phyloP scores from a whole-genome alignment of 2,113 vertebrate genomes.

The Zootoca vivipara region DNA sequence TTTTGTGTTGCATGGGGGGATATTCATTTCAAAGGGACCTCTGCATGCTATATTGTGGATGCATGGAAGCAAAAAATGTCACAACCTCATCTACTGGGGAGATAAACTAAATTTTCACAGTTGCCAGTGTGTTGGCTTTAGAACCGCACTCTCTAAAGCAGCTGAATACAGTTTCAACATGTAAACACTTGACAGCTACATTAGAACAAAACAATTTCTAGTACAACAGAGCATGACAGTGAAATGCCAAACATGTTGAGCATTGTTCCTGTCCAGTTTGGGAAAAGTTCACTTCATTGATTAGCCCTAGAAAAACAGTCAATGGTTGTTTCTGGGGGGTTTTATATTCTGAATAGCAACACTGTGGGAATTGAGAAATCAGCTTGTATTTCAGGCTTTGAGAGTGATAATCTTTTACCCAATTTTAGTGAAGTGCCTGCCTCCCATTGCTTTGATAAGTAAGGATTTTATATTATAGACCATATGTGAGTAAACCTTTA shows the following conservation, averaged over 20 bases:
- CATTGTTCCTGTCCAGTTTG: not conserved
- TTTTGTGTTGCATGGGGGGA: not conserved
- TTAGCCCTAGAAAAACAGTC: constrained; percentile 60
- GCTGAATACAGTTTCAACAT: not conserved
- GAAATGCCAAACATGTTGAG: not conserved
- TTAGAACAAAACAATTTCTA: not conserved
- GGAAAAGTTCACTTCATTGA: constrained; percentile 39
- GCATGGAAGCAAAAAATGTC: not conserved
- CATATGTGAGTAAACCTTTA: not conserved
- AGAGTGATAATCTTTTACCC: not conserved
- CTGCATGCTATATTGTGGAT: not conserved
- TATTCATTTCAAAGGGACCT: not conserved
- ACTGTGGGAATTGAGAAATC: not conserved
- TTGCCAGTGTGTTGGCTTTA: constrained; percentile 28
- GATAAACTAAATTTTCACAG: not conserved
- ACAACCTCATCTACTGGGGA: not conserved
- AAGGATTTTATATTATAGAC: not conserved
- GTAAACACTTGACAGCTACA: not conserved
- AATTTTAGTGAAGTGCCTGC: not conserved
- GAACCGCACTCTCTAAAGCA: constrained; percentile 25
- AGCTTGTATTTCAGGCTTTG: constrained; percentile 17
- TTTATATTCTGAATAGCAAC: constrained; percentile 18
- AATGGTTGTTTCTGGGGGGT: not conserved
- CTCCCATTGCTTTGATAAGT: not conserved
- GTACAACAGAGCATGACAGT: not conserved